Evolutionary conservation across 2,888 invertebrate genomes (phyloP), one percentile per base, ranked within the genome.

Genomic region (Aphelenchoides bicaudatus): DNA sequence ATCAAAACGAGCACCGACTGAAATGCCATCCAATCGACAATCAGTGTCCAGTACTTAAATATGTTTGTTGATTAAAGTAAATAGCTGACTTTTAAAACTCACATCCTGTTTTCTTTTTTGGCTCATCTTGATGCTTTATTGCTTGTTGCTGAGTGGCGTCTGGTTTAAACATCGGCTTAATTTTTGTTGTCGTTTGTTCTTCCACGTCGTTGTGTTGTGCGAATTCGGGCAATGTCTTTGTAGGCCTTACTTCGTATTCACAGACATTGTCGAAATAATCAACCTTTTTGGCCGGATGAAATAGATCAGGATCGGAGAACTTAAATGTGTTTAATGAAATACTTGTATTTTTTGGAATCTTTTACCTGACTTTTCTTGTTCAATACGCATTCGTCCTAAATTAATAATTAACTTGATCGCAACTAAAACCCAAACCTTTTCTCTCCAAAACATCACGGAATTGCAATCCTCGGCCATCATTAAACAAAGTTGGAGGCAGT

Each of bases 201-300:
- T 43, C 43, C n/a, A n/a, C n/a, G 23, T 43, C 43, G 43, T 43
- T 6, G 16, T 43, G 43, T 6, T 10, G 10, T 25, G 43, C 43
- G 43, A 21, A 10, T n/a, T 43, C 43, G 8, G 23, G 43, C 23
- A n/a, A n/a, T 34, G 34, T 34, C 19, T 54, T 27, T 6, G 37
- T 10, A 27, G 47, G 31, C 23, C 48, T 25, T 19, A 48, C 27
- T 16, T 59, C 47, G 29, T 58, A 58, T 25, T 61, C 61, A 48
- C 61, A 61, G 19, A 61, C 57, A 43, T 75, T 78, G 59, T 78
- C 78, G 34, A 72, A 78, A 54, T 78, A 78, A 57, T 78, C 76
- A 10, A 72, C 72, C 38, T 59, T 61, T 25, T 62, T 59, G 13
- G 67, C 66, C 2, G 65, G 58, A 13, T 66, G 62, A 53, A 75